phyloP scores from a whole-genome alignment of 1,140 invertebrate species.

The Ceratitis capitata region DNA sequence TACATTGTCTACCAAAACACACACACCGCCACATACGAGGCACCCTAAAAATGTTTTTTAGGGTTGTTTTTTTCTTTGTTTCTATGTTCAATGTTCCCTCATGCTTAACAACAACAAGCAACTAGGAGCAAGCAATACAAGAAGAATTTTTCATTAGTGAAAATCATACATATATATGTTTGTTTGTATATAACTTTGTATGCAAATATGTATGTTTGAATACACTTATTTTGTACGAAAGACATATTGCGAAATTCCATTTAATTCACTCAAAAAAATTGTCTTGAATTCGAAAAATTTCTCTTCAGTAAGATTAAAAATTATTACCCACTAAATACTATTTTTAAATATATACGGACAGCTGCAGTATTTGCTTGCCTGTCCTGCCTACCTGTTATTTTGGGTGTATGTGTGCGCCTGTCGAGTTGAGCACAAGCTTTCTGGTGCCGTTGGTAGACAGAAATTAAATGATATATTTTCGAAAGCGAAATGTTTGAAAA shows the following conservation, averaged over 20 bases:
- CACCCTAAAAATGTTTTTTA: no score
- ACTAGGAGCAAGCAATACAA: no score
- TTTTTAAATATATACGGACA: not conserved
- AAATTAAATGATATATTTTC: not conserved
- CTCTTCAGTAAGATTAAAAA: not conserved
- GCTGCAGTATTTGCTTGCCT: not conserved
- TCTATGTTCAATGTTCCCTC: not conserved
- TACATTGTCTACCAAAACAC: no score
- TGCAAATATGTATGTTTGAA: not conserved
- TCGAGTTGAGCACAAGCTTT: no score
- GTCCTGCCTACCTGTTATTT: not conserved
- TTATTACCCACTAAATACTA: not conserved
- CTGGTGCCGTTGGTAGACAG: not conserved
- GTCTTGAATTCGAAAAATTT: not conserved
- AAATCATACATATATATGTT: not conserved
- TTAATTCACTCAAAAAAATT: not conserved
- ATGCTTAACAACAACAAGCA: not conserved
- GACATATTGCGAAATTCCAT: not conserved
- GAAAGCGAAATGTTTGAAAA: not conserved
- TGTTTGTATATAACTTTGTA: no score
- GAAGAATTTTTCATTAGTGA: not conserved
- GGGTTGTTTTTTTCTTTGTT: not conserved
- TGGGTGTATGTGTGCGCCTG: not conserved
- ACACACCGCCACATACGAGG: not conserved
- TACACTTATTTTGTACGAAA: not conserved